Evolutionary conservation across 2,888 invertebrate species (phyloP).

Genomic region (Eupithecia abbreviata): DNA sequence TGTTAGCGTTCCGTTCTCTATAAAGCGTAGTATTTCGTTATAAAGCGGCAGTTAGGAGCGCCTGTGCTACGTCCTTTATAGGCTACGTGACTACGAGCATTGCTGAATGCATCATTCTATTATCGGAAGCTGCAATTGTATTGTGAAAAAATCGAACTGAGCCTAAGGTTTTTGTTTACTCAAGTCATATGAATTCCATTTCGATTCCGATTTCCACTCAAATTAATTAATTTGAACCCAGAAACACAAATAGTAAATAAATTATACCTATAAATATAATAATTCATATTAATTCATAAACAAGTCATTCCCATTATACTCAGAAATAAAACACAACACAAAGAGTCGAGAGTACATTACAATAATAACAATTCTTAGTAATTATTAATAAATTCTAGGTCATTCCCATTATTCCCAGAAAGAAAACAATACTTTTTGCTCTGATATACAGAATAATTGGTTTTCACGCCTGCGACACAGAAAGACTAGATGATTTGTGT

Average conservation of each 20-base stretch:
- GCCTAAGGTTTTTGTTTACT: not conserved
- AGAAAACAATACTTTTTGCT: not conserved
- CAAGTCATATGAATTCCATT: not conserved
- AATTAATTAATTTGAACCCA: not conserved
- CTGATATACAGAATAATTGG: not conserved
- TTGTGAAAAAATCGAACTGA: not conserved
- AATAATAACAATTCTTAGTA: too few relatives aligned
- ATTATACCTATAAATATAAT: too few relatives aligned
- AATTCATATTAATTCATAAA: too few relatives aligned
- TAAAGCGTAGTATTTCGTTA: constrained; percentile 18
- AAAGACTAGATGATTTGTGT: not conserved
- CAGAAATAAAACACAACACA: too few relatives aligned
- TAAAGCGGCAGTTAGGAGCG: constrained; percentile 42
- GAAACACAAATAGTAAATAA: too few relatives aligned
- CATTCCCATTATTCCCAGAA: not conserved
- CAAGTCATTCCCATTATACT: too few relatives aligned
- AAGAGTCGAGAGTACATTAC: too few relatives aligned
- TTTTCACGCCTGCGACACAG: not conserved
- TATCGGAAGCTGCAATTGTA: not conserved
- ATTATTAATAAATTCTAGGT: not conserved
- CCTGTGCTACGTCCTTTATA: constrained; percentile 40
- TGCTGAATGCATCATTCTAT: constrained; percentile 25
- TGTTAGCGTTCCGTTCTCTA: constrained; percentile 33
- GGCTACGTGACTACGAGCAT: constrained; percentile 35
- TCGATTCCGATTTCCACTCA: not conserved